Evolutionary conservation across 2,888 invertebrate genomes (phyloP), one percentile per base, ranked within the genome.

Genomic region (Morpho achilles): DNA sequence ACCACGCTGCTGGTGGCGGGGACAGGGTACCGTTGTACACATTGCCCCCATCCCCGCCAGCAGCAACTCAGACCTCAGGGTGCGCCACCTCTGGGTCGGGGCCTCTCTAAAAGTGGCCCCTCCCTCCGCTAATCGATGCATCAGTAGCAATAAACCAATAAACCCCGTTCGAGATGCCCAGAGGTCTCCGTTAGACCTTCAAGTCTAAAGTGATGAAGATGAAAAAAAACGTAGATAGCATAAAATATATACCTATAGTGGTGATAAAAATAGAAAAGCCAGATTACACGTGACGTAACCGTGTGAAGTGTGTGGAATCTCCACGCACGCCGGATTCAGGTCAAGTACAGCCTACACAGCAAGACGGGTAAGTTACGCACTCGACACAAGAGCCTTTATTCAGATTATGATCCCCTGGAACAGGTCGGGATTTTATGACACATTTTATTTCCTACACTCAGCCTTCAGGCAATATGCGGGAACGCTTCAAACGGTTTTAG

Each of bases 301-400:
- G 50, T 54, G 59, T 56, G 53, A 56, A 52, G 47, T 62, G 63
- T 68, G 71, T 75, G 77, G 73, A 77, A 76, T 73, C 70, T 67
- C 74, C 71, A 70, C 66, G 73, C 79, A 76, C 79, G 70, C 72
- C 70, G 74, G 72, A 84, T 82, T 76, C 73, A 70, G 86, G 85
- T 85, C 86, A 85, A 85, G 84, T 80, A 68, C 65, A 69, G 72
- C 62, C 70, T 66, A 65, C 60, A 63, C 63, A 59, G 58, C 58
- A 58, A 58, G 54, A 59, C 62, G 46, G 56, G 53, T 57, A 59
- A 60, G 59, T 61, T 53, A 71, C 69, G 68, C 68, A 67, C 67
- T 63, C 56, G 50, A 58, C 55, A 53, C 46, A 47, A 49, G 56
- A 41, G 46, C 52, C 48, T 51, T 50, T 53, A 58, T 58, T 58